These are phyloP conservation scores for Lomographa bimaculata DNA, from an alignment of 2,888 invertebrate genomes.

Conservation along the genomic window DNA sequence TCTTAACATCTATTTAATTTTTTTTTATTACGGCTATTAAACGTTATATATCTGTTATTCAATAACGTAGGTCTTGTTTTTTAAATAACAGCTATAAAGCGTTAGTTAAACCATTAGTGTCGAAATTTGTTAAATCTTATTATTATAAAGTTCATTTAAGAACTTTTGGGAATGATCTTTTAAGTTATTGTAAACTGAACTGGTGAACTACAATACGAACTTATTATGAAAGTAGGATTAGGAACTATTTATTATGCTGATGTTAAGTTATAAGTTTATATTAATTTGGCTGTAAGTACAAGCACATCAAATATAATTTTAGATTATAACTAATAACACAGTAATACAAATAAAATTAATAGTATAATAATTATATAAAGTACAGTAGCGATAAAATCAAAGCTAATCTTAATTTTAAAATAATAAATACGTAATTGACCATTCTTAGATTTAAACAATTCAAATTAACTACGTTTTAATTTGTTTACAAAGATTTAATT, in stretches of 20 bases:
- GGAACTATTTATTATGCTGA: slow-evolving; percentile 1
- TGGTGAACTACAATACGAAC: too few species aligned
- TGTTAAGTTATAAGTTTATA: not conserved
- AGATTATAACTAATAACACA: slow-evolving; percentile 5
- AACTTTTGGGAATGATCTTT: too few species aligned
- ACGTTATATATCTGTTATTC: too few species aligned
- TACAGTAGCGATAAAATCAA: slow-evolving; percentile 43
- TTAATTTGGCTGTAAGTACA: slow-evolving; percentile 25
- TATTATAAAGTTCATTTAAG: too few species aligned
- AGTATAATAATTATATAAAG: slow-evolving; percentile 33
- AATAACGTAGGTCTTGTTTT: too few species aligned
- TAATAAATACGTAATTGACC: slow-evolving; percentile 78
- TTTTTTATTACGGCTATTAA: slow-evolving; percentile 48
- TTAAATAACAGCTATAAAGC: too few species aligned
- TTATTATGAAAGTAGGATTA: too few species aligned
- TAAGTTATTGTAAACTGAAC: too few species aligned
- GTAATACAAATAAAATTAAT: slow-evolving; percentile 7
- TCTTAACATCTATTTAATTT: slow-evolving; percentile 76
- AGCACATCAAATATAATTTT: slow-evolving; percentile 16
- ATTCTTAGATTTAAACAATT: slow-evolving; percentile 79
- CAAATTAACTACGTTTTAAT: slow-evolving; percentile 72
- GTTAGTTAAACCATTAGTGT: too few species aligned
- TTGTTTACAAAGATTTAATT: slow-evolving; percentile 78
- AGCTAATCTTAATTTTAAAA: slow-evolving; percentile 66
- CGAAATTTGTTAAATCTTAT: too few species aligned